Conservation (phyloP, 2,113 vertebrate genomes). For the Catharus minimus region DNA sequence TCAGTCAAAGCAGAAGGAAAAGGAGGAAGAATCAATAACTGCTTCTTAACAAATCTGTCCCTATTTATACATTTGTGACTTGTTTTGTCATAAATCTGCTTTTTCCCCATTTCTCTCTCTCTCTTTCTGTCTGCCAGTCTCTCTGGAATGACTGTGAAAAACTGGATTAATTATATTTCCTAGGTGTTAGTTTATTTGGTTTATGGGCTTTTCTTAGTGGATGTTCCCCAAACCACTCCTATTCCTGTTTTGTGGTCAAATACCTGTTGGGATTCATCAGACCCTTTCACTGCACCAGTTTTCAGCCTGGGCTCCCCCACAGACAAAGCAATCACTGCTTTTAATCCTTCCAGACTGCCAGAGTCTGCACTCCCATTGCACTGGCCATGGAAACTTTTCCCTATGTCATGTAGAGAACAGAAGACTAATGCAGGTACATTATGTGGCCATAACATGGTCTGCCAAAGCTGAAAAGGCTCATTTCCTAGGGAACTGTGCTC, state of each 20-base stretch:
- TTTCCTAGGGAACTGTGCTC: neutral
- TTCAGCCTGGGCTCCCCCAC: neutral
- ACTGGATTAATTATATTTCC: neutral
- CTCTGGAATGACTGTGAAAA: neutral
- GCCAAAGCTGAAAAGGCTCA: neutral
- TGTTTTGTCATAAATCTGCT: neutral
- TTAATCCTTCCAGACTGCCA: neutral
- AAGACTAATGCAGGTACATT: neutral
- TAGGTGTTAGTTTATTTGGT: neutral
- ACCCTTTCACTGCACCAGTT: neutral
- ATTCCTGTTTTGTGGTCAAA: fast-evolving
- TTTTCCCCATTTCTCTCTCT: neutral
- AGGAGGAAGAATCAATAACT: conserved; percentile 13
- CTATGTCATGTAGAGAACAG: fast-evolving
- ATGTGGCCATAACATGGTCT: neutral
- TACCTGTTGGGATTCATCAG: neutral
- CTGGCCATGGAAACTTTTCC: neutral
- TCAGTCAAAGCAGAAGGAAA: neutral
- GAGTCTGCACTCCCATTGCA: neutral
- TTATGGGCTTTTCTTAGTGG: neutral
- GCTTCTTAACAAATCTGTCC: neutral
- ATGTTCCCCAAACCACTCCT: neutral
- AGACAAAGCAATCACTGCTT: neutral
- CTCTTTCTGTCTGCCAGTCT: neutral
- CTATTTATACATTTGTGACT: neutral